Evolutionary conservation across 2,113 vertebrate species (phyloP).

Genomic region (Gambusia holbrooki): DNA sequence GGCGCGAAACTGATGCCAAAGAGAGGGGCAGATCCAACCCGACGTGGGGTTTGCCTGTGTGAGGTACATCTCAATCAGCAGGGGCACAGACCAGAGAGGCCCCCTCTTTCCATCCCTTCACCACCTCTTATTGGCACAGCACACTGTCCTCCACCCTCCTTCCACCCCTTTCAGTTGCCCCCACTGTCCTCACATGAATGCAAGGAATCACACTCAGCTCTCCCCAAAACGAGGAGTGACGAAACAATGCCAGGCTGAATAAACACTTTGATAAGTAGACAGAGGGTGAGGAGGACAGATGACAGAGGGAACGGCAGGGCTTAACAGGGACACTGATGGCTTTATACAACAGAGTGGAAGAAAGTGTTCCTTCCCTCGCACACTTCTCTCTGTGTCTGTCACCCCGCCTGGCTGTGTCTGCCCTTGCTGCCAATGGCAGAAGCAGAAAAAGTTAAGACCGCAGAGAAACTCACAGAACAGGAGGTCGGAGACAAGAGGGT

Average conservation of each 20-base stretch:
- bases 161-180: slow-evolving; percentile 45
- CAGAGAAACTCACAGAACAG: slow-evolving; percentile 25
- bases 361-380: slow-evolving; percentile 65
- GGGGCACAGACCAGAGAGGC: slow-evolving; percentile 75
- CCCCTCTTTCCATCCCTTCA: slow-evolving; percentile 48
- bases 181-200: slow-evolving; percentile 64
- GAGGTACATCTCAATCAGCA: slow-evolving; percentile 93
- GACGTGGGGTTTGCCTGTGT: slow-evolving; percentile 71
- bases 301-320: slow-evolving; percentile 51
- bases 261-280: slow-evolving; percentile 71
- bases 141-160: slow-evolving; percentile 19
- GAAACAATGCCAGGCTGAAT: slow-evolving; percentile 73
- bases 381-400: slow-evolving; percentile 65
- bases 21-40: slow-evolving; percentile 64
- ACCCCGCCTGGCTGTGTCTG: slow-evolving; percentile 43
- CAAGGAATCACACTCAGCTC: slow-evolving; percentile 45
- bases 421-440: slow-evolving; percentile 47
- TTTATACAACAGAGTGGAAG: slow-evolving; percentile 59
- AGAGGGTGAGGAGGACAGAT: slow-evolving; percentile 71
- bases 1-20: slow-evolving; percentile 72
- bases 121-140: slow-evolving; percentile 62
- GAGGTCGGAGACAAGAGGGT: background rate
- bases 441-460: slow-evolving; percentile 33
- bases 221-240: slow-evolving; percentile 53
- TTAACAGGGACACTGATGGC: slow-evolving; percentile 72